Conservation (phyloP, 2,113 vertebrate genomes). For the Xiphias gladius region DNA sequence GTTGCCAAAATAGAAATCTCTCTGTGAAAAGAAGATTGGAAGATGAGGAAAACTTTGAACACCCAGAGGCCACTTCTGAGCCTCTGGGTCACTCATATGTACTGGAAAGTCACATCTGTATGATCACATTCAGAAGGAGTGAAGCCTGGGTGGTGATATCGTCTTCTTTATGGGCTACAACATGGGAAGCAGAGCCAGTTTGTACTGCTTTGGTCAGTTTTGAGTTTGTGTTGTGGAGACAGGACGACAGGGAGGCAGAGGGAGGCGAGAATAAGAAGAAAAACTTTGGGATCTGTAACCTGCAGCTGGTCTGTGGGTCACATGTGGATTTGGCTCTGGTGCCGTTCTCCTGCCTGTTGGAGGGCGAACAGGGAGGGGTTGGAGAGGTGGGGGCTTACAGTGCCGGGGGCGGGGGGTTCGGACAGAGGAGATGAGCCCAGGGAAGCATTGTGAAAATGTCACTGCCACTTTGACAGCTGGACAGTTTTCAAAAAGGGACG, state of each 20-base stretch:
- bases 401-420: conserved; percentile 46
- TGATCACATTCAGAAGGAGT: background rate
- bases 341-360: conserved; percentile 28
- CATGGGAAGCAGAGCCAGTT: background rate
- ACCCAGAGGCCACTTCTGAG: conserved; percentile 20
- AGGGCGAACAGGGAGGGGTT: conserved; percentile 17
- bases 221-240: conserved; percentile 23
- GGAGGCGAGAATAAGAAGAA: conserved; percentile 5
- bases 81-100: conserved; percentile 25
- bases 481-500: conserved; percentile 86
- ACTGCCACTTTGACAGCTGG: conserved; percentile 87
- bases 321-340: conserved; percentile 53
- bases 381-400: conserved; percentile 47
- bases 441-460: conserved; percentile 85
- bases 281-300: conserved; percentile 37
- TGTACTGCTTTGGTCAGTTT: conserved; percentile 10
- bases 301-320: conserved; percentile 38
- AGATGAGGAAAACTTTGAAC: conserved; percentile 33
- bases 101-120: conserved; percentile 11
- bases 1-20: conserved; percentile 94
- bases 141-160: conserved; percentile 1
- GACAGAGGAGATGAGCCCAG: conserved; percentile 76
- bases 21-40: conserved; percentile 54
- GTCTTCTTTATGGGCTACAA: conserved; percentile 6
- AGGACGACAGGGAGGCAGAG: conserved; percentile 6